Conservation (phyloP, 2,113 vertebrate species). For the Emydura subglobosa region DNA sequence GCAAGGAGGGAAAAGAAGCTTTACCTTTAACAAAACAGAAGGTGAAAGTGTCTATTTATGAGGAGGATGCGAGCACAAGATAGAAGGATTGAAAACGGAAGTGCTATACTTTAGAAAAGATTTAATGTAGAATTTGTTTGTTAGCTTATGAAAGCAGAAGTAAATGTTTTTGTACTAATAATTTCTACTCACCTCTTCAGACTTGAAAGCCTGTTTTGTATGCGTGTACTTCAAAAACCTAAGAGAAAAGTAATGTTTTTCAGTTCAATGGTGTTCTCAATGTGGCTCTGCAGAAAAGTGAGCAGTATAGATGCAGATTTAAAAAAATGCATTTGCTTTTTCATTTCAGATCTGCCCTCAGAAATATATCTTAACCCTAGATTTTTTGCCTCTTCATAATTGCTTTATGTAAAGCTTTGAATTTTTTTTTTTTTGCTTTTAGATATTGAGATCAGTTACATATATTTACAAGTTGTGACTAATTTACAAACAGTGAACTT, state of each 20-base stretch:
- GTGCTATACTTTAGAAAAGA: background rate
- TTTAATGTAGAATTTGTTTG: background rate
- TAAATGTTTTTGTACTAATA: background rate
- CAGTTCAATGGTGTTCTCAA: background rate
- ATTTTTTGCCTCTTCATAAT: background rate
- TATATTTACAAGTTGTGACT: background rate
- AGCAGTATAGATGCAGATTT: background rate
- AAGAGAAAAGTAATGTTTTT: slow-evolving; percentile 55
- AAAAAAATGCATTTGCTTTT: background rate
- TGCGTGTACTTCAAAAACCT: slow-evolving; percentile 99
- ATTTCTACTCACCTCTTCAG: slow-evolving; percentile 90
- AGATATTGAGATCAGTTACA: background rate
- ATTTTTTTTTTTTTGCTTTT: background rate
- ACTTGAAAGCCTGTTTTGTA: slow-evolving; percentile 97
- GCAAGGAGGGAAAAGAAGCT: background rate
- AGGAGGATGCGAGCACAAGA: background rate
- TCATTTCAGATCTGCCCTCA: background rate
- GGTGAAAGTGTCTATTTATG: background rate
- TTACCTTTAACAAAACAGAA: background rate
- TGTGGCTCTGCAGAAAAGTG: background rate
- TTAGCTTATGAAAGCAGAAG: background rate
- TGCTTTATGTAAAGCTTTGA: background rate
- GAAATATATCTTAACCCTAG: background rate
- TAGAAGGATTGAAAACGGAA: background rate
- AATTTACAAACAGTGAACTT: background rate